phyloP scores from a whole-genome alignment of 2,888 invertebrate species.

The Elysia crispata region DNA sequence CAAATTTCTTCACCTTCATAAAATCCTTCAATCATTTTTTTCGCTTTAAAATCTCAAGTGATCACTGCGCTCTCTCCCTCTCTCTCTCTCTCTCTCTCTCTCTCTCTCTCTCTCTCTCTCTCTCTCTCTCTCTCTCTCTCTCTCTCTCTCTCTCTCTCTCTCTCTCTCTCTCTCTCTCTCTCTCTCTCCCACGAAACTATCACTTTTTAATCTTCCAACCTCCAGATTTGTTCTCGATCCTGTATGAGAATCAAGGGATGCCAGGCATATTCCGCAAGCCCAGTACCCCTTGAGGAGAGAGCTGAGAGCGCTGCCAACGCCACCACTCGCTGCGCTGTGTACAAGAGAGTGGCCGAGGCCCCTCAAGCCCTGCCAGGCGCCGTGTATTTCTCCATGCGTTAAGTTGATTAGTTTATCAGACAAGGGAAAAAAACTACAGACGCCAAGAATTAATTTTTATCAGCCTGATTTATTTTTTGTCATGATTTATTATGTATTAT shows the following conservation, averaged over 20 bases:
- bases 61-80: too few relatives aligned
- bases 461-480: too few relatives aligned
- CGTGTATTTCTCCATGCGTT: slow-evolving; percentile 45
- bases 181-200: not conserved
- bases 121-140: not conserved
- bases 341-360: slow-evolving; percentile 38
- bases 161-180: not conserved
- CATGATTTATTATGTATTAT: too few relatives aligned
- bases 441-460: too few relatives aligned
- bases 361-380: slow-evolving; percentile 44
- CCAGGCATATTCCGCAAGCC: slow-evolving; percentile 51
- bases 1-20: too few relatives aligned
- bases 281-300: too few relatives aligned
- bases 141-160: not conserved
- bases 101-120: too few relatives aligned
- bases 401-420: not conserved
- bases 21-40: too few relatives aligned
- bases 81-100: too few relatives aligned
- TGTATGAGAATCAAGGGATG: slow-evolving; percentile 59
- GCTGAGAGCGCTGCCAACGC: slow-evolving; percentile 21
- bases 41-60: too few relatives aligned
- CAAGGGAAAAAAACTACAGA: too few relatives aligned
- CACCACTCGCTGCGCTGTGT: slow-evolving; percentile 50
- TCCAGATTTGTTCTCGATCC: slow-evolving; percentile 55
- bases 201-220: not conserved